Base-by-base conservation (phyloP, 2,113 vertebrate genomes). In the Datnioides undecimradiatus region DNA sequence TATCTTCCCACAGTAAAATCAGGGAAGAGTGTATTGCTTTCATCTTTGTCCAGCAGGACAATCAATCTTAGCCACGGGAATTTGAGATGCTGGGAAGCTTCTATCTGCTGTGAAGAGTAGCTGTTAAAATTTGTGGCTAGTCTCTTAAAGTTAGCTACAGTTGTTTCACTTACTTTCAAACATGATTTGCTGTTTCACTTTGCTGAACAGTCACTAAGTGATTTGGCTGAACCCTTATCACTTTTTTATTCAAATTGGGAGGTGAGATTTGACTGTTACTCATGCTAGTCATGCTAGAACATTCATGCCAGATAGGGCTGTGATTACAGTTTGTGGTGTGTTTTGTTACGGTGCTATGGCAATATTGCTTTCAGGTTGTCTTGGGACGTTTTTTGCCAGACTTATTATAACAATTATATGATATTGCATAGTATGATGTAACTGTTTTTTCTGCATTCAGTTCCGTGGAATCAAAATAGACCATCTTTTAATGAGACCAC, bases 161-260 rank as follows among this genome's bases (percentile, higher is more conserved):
- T 31, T 45, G 12, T 58, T 66, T 34, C 7, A 29, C 6, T 7
- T 36, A 58, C 16, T 19, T 66, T 54, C 7, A 31, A 29, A 7
- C 17, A 21, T 57, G 19, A n/a, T 78, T 83, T 40, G 23, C 14
- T 16, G 34, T 36, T 66, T 17, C 16, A 54, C 33, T 17, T 23
- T n/a, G 46, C 68, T 49, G 19, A 82, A 45, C 58, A 54, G 21
- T 40, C n/a, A 54, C 4, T 13, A 38, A 7, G 29, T 19, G 31
- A 81, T 79, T 80, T 78, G 40, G 19, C 21, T 80, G 27, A 3
- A 21, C 2, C 9, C 27, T 62, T 82, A 75, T 87, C 54, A 29
- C 33, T 62, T 70, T 7, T 64, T 55, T 33, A 87, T 73, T 80
- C 75, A 87, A 78, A 88, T 80, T 3, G 11, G 17, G 36, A 49